Evolutionary conservation across 2,797 vertebrate genomes (phyloP).

Genomic region (Melanotaenia boesemani): DNA sequence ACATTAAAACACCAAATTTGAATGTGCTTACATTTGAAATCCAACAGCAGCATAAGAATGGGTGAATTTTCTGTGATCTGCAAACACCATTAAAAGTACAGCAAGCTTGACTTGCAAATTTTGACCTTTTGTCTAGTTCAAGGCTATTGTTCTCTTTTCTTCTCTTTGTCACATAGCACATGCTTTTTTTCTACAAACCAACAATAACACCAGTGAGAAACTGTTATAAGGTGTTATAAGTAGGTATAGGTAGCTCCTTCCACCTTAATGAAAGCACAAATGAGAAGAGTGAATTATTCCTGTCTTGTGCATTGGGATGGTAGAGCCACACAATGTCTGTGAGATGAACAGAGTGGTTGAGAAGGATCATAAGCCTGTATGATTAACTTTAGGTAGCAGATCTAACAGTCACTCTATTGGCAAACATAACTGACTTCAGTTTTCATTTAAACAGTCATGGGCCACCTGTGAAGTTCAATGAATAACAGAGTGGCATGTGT

Average conservation of each 20-base stretch:
- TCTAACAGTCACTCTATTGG: neutral
- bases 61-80: neutral
- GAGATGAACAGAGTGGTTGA: neutral
- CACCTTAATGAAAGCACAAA: neutral
- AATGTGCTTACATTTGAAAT: too few relatives aligned
- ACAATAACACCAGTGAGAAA: neutral
- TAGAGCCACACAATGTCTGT: neutral
- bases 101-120: neutral
- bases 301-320: neutral
- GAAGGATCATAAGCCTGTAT: neutral
- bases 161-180: conserved; percentile 3
- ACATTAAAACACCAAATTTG: too few relatives aligned
- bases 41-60: neutral
- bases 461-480: neutral
- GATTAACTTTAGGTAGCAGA: neutral
- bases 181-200: neutral
- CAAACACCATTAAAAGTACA: neutral
- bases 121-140: neutral
- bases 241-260: neutral
- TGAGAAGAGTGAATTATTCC: neutral
- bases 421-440: neutral
- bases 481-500: neutral
- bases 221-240: neutral
- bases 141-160: neutral
- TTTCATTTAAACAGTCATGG: neutral